A percentile compares a stretch with the other conserved stretches of the same genome.
Evolutionary conservation across 2,888 invertebrate genomes (phyloP).

Genomic region (Tachina grossa): DNA sequence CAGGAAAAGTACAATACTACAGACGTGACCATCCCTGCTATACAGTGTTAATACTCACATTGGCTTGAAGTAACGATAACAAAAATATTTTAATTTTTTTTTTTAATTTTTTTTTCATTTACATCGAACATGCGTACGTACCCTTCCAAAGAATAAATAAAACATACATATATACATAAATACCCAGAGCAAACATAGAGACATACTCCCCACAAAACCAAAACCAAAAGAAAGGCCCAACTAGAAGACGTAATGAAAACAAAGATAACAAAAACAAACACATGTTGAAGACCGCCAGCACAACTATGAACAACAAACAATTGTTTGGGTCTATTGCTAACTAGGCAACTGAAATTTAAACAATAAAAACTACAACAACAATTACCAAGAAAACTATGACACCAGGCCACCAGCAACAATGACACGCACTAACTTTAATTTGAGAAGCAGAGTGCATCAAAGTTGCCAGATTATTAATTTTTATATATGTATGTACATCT

Average conservation of each 20-base stretch:
- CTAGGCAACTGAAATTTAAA: constrained; percentile 54
- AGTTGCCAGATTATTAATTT: constrained; percentile 1
- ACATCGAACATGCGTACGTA: constrained; percentile 43
- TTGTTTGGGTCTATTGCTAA: constrained; percentile 40
- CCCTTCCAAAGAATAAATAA: not conserved
- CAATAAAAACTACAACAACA: constrained; percentile 27
- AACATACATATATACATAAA: not conserved
- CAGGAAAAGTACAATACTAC: not conserved
- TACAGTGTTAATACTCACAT: not conserved
- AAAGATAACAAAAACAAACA: constrained; percentile 63
- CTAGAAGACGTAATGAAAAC: constrained; percentile 32
- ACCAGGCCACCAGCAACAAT: constrained; percentile 10
- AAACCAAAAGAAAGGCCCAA: constrained; percentile 10
- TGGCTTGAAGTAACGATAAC: constrained; percentile 11
- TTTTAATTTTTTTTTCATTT: too few relatives aligned
- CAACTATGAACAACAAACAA: not conserved
- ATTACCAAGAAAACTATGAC: constrained; percentile 23
- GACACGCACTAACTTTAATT: not conserved
- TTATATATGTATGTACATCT: not conserved
- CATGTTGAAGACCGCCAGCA: constrained; percentile 55
- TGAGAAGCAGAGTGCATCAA: not conserved
- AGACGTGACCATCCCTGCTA: not conserved
- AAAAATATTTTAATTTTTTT: constrained; percentile 15
- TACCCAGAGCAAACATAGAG: constrained; percentile 17
- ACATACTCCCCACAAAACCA: constrained; percentile 16